Conservation (phyloP, 2,797 vertebrate genomes). For the Myripristis murdjan region DNA sequence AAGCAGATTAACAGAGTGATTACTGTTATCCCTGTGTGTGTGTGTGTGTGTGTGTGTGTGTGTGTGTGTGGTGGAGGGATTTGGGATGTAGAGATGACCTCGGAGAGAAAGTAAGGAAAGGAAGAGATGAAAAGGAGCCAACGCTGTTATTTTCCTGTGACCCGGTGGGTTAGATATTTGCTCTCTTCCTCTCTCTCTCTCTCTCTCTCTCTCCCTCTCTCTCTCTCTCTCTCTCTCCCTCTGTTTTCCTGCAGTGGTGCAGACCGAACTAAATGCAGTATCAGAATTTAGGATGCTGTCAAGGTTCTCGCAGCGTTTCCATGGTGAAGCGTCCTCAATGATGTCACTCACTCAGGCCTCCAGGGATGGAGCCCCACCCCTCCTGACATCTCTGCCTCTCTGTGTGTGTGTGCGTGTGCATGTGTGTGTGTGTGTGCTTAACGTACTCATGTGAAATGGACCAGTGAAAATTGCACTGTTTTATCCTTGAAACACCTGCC, state of each 20-base stretch:
- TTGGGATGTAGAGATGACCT: conserved; percentile 16
- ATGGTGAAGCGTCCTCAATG: conserved; percentile 82
- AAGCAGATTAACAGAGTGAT: conserved; percentile 55
- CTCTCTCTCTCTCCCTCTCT: conserved; percentile 1
- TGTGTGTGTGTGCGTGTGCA: conserved; percentile 37
- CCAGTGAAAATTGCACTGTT: conserved; percentile 69
- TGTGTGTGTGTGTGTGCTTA: conserved; percentile 46
- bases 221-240: conserved; percentile 10
- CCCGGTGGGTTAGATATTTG: background rate
- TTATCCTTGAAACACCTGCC: conserved; percentile 82
- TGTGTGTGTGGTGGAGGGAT: conserved; percentile 3
- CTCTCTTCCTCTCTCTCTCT: background rate
- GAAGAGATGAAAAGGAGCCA: background rate
- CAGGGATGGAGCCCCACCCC: conserved; percentile 72
- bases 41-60: conserved; percentile 12
- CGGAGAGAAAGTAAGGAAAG: conserved; percentile 10
- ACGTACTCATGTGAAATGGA: conserved; percentile 61
- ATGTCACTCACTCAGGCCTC: conserved; percentile 81
- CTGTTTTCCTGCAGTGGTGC: conserved; percentile 66
- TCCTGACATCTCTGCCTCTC: conserved; percentile 43
- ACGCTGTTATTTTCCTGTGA: background rate
- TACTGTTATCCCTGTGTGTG: conserved; percentile 25
- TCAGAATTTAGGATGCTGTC: conserved; percentile 75
- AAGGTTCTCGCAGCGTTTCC: conserved; percentile 73
- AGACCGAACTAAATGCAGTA: conserved; percentile 64